Conservation (phyloP, 2,797 vertebrate species). For the Coendou prehensilis region DNA sequence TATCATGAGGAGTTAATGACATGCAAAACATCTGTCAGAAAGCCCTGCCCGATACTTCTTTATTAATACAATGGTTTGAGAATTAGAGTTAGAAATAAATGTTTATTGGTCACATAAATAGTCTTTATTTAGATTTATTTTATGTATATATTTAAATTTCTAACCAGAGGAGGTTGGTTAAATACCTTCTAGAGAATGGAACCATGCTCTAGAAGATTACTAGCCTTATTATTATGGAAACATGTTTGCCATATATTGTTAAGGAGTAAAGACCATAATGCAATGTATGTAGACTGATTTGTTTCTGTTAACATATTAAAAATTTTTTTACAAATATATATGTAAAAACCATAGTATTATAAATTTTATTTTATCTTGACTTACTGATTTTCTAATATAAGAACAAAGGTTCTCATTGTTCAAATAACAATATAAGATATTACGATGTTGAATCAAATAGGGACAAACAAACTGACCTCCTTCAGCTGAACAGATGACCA, state of each 20-base stretch:
- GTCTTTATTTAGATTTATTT: constrained; percentile 36
- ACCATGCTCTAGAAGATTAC: not conserved
- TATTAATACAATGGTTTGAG: not conserved
- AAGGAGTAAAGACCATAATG: not conserved
- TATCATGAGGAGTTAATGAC: not conserved
- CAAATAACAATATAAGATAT: not conserved
- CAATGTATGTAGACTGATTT: not conserved
- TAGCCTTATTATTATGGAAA: not conserved
- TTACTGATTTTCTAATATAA: constrained; percentile 1
- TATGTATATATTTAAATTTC: not conserved
- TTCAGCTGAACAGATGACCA: constrained; percentile 96
- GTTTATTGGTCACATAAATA: not conserved
- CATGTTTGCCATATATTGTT: not conserved
- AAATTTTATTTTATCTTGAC: constrained; percentile 2
- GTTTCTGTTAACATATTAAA: not conserved
- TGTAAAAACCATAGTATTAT: not conserved
- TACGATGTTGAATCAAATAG: not conserved
- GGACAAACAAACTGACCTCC: constrained; percentile 92
- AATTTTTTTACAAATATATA: too few relatives aligned
- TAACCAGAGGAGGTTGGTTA: not conserved
- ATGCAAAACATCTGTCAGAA: not conserved
- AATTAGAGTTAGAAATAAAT: not conserved
- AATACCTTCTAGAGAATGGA: not conserved
- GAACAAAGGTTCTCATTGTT: not conserved
- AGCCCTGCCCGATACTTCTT: not conserved